Conservation (phyloP, 2,888 invertebrate genomes). For the Acheta domesticus region DNA sequence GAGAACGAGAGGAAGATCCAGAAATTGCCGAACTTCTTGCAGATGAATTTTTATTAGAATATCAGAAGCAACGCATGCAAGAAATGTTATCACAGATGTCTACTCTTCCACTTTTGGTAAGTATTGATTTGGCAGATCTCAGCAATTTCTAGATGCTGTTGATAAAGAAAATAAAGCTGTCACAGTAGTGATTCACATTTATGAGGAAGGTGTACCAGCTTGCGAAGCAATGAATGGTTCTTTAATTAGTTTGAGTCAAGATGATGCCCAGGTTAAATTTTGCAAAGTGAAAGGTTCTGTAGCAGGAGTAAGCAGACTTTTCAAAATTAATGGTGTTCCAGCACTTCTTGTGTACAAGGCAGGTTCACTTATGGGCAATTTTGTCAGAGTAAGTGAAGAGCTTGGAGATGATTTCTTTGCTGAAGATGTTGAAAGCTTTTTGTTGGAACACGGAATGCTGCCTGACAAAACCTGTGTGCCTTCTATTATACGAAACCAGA, state of each 20-base stretch:
- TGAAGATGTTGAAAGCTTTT: constrained; percentile 84
- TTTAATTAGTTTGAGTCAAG: constrained; percentile 66
- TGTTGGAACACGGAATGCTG: constrained; percentile 80
- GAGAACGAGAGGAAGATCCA: constrained; percentile 67
- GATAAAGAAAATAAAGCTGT: constrained; percentile 83
- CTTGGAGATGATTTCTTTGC: constrained; percentile 87
- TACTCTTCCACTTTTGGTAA: constrained; percentile 70
- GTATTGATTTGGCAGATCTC: constrained; percentile 67
- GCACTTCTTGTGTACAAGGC: constrained; percentile 87
- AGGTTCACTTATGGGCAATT: constrained; percentile 88
- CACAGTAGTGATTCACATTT: constrained; percentile 85
- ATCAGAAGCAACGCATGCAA: constrained; percentile 85
- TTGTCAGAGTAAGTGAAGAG: constrained; percentile 80
- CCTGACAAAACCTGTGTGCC: constrained; percentile 65
- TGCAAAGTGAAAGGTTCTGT: constrained; percentile 77
- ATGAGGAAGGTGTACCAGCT: constrained; percentile 65
- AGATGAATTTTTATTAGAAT: constrained; percentile 78
- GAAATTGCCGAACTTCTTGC: constrained; percentile 78
- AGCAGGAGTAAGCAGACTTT: constrained; percentile 82
- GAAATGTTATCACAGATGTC: constrained; percentile 70
- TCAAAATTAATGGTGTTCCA: constrained; percentile 83
- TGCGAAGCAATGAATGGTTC: constrained; percentile 83
- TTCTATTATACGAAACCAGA: constrained; percentile 46
- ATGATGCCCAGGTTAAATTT: constrained; percentile 84
- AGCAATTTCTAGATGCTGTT: constrained; percentile 79